Percentiles rank a stretch among this genome's conserved stretches.
These are phyloP conservation scores for Disparrhopalites patrizii DNA, from an alignment of 2,888 invertebrate genomes.

Conservation along the genomic window DNA sequence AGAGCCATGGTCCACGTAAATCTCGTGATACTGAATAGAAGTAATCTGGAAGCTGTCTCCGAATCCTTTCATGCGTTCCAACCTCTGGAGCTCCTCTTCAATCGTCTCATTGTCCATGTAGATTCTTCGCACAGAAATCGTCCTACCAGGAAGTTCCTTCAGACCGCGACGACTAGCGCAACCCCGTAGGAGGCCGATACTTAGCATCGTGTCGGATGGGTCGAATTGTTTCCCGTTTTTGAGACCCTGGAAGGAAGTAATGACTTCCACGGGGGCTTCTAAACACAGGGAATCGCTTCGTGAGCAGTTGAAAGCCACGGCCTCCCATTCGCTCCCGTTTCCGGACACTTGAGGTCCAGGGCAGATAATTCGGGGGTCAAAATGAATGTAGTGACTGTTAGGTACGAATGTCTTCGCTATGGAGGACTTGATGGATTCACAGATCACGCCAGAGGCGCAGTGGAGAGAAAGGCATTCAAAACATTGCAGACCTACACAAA, in stretches of 20 bases:
- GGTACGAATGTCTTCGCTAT: constrained; percentile 42
- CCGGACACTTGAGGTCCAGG: constrained; percentile 34
- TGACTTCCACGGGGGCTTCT: constrained; percentile 43
- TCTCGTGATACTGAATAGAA: constrained; percentile 41
- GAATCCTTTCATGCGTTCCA: not conserved
- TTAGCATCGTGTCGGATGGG: constrained; percentile 25
- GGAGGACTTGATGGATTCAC: constrained; percentile 42
- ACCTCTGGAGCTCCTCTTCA: constrained; percentile 24
- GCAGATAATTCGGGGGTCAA: constrained; percentile 40
- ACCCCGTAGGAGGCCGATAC: constrained; percentile 40
- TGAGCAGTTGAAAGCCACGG: constrained; percentile 29
- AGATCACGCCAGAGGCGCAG: constrained; percentile 41
- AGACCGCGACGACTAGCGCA: constrained; percentile 44
- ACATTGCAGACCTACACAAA: constrained; percentile 41
- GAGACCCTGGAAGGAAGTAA: constrained; percentile 38
- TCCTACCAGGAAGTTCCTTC: constrained; percentile 16
- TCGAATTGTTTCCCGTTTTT: constrained; percentile 34
- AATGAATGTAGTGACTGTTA: constrained; percentile 44
- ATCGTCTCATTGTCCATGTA: constrained; percentile 36
- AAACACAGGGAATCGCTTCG: constrained; percentile 44
- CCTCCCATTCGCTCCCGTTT: constrained; percentile 30
- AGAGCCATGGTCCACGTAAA: constrained; percentile 44
- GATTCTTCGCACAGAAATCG: constrained; percentile 14
- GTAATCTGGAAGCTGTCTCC: constrained; percentile 37
- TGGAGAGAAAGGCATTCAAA: constrained; percentile 45